Percentiles rank a stretch among this genome's conserved stretches.
These are phyloP conservation scores for Scytalopus superciliaris DNA, from an alignment of 2,113 vertebrate genomes.

Conservation along the genomic window DNA sequence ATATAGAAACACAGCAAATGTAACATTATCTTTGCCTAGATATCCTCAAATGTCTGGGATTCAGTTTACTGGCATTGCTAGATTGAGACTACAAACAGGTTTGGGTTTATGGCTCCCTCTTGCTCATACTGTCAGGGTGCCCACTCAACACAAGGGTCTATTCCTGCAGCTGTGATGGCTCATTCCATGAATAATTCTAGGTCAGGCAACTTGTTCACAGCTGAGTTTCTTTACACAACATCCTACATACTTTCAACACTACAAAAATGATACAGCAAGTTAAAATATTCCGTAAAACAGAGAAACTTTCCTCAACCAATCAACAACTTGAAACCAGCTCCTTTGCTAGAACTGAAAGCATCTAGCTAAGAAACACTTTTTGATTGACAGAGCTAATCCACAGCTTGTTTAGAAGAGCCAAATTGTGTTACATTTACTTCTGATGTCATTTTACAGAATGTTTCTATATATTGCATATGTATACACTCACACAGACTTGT, in stretches of 20 bases:
- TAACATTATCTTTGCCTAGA: background rate
- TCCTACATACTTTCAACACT: background rate
- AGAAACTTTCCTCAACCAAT: background rate
- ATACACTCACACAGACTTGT: background rate
- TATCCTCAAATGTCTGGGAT: background rate
- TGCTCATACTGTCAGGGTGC: background rate
- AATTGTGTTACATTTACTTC: background rate
- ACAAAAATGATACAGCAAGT: background rate
- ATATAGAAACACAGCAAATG: background rate
- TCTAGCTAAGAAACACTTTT: background rate
- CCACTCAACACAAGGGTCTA: background rate
- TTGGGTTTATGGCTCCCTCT: background rate
- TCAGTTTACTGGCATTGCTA: background rate
- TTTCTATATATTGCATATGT: background rate
- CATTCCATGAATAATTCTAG: background rate
- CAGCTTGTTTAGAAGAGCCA: conserved; percentile 25
- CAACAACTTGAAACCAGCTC: background rate
- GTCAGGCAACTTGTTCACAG: background rate
- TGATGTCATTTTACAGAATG: conserved; percentile 27
- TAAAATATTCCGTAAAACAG: background rate
- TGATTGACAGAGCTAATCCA: conserved; percentile 24
- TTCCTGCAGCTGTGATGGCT: background rate
- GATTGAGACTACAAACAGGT: background rate
- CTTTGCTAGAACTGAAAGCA: background rate
- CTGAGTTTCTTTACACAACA: background rate